Evolutionary conservation across 2,888 invertebrate genomes (phyloP), one percentile per base, ranked within the genome.

Genomic region (Napeogenes inachia): DNA sequence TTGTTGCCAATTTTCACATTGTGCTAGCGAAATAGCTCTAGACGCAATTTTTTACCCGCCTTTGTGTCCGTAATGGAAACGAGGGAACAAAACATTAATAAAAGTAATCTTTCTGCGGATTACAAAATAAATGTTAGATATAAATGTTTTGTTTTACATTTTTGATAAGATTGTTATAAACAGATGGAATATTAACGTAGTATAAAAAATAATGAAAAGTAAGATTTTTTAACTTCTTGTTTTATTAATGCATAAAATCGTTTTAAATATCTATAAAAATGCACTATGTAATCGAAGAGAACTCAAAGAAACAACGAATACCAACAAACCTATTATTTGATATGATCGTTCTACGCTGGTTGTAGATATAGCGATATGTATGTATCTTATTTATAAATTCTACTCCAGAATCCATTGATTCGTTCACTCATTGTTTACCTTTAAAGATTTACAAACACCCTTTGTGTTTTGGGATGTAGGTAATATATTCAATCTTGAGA

Each of bases 1-100:
- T 86, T 85, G 82, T 85, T 78, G 74, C 77, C 81, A 82, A 86
- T 84, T 81, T 84, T 79, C 75, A 75, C 79, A 82, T 82, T 85
- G 85, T 86, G 80, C 78, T 75, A 77, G 77, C 74, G 77, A 78
- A 80, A 81, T 83, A 81, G 82, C 79, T 78, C 79, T 76, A 66
- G 64, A 60, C 68, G 67, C 65, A 66, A 71, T 69, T 72, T 71
- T 68, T 71, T 68, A 64, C 61, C 42, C 64, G 67, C 68, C 62
- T 65, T 72, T 73, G 66, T 71, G 60, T 67, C 57, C 59, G 62
- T 68, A 66, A 71, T 66, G 65, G 69, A 67, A 64, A 68, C 54
- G 56, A 64, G 63, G 55, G 63, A 60, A 62, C 61, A 57, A 65
- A 66, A 66, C 59, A 66, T 68, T 64, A 66, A 65, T 68, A 65